A percentile compares a stretch with the other conserved stretches of the same genome.
Evolutionary conservation across 2,797 vertebrate species (phyloP).

Genomic region (Champsocephalus esox): DNA sequence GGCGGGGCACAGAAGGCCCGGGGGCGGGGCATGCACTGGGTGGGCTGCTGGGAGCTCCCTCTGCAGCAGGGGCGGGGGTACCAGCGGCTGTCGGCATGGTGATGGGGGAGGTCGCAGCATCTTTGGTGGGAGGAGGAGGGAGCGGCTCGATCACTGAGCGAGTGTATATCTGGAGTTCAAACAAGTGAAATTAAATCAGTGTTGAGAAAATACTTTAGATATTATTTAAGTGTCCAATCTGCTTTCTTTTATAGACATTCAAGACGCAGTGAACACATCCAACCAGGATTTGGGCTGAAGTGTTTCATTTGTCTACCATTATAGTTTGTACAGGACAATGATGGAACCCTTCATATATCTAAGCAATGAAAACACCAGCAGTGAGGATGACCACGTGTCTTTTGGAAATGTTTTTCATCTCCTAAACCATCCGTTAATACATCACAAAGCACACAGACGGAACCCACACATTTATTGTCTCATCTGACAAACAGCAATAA

Average conservation of each 20-base stretch:
- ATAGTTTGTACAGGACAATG: neutral
- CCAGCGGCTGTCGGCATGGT: constrained; percentile 75
- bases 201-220: neutral
- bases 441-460: neutral
- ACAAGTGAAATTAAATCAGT: neutral
- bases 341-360: no score
- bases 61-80: constrained; percentile 60
- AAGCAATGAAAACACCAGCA: neutral
- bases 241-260: neutral
- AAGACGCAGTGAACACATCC: neutral
- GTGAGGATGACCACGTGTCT: no score
- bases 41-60: constrained; percentile 78
- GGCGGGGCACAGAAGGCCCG: constrained; percentile 81
- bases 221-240: neutral
- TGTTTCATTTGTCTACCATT: no score
- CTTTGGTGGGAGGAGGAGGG: constrained; percentile 89
- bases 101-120: constrained; percentile 90
- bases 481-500: neutral
- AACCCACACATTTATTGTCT: no score
- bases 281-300: no score
- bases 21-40: constrained; percentile 79
- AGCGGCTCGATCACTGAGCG: constrained; percentile 94
- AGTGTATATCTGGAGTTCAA: constrained; percentile 90
- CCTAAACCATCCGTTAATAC: neutral
- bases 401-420: neutral